Percentiles rank a stretch among this genome's conserved stretches.
Conservation (phyloP, 2,797 vertebrate genomes). For the Chaunax sp. region DNA sequence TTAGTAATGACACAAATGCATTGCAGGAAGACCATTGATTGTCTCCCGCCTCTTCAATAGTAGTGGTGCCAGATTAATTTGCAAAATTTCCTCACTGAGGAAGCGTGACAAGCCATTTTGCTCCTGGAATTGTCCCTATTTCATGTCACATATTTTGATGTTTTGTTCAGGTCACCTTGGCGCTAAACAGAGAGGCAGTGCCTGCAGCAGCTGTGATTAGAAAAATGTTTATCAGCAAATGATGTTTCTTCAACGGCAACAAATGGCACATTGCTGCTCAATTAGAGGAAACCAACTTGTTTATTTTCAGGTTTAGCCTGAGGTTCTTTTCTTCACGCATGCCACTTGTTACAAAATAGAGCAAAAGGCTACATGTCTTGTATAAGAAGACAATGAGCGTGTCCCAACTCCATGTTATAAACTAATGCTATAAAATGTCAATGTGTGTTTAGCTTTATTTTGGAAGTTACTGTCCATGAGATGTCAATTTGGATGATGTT, state of each 20-base stretch:
- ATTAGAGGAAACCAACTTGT: slow-evolving; percentile 83
- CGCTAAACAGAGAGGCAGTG: slow-evolving; percentile 67
- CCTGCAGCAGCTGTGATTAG: slow-evolving; percentile 83
- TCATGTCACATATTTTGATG: slow-evolving; percentile 79
- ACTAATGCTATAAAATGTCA: slow-evolving; percentile 12
- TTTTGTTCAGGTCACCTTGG: slow-evolving; percentile 84
- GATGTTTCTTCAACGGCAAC: slow-evolving; percentile 78
- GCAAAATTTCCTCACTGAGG: slow-evolving; percentile 75
- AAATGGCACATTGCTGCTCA: slow-evolving; percentile 73
- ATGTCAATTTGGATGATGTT: not conserved
- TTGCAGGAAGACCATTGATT: slow-evolving; percentile 68
- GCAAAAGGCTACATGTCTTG: slow-evolving; percentile 36
- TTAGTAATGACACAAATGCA: slow-evolving; percentile 64
- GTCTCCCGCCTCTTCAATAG: slow-evolving; percentile 67
- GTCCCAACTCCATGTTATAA: slow-evolving; percentile 7
- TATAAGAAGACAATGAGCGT: slow-evolving; percentile 22
- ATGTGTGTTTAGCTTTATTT: slow-evolving; percentile 11
- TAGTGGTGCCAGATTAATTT: slow-evolving; percentile 72
- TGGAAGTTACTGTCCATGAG: slow-evolving; percentile 3
- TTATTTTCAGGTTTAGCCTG: slow-evolving; percentile 77
- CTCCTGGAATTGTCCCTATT: slow-evolving; percentile 78
- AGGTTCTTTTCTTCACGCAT: slow-evolving; percentile 58
- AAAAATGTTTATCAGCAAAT: slow-evolving; percentile 82
- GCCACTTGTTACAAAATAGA: slow-evolving; percentile 47
- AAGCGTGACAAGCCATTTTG: slow-evolving; percentile 75